A percentile compares a stretch with the other conserved stretches of the same genome.
These are phyloP conservation scores for Microtus oregoni DNA, from an alignment of 2,113 vertebrate genomes.

Conservation along the genomic window DNA sequence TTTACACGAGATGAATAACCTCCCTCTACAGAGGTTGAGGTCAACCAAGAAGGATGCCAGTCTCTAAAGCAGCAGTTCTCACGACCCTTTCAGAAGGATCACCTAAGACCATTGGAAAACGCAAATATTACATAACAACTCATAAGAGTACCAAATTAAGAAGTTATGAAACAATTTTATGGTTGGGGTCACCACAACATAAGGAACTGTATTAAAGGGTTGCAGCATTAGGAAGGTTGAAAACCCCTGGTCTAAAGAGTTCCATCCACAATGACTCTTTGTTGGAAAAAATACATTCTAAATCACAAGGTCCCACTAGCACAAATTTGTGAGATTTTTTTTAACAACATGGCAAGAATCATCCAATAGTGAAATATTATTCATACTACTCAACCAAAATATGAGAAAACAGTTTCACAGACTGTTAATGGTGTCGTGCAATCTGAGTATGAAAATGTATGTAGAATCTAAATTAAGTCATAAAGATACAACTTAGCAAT, in stretches of 20 bases:
- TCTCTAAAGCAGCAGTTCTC: neutral
- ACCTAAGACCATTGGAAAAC: neutral
- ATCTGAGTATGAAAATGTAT: neutral
- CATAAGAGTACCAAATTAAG: neutral
- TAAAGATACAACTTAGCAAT: neutral
- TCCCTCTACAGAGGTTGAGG: neutral
- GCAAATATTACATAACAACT: neutral
- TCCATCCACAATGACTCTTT: neutral
- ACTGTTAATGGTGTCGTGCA: neutral
- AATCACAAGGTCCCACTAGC: neutral
- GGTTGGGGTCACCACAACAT: too few species aligned
- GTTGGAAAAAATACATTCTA: neutral
- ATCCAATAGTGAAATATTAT: neutral
- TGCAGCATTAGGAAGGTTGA: neutral
- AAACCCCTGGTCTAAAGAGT: neutral
- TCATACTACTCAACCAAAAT: conserved; percentile 8
- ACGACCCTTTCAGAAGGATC: neutral
- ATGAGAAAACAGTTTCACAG: neutral
- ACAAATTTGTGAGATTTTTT: neutral
- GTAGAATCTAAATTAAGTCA: neutral
- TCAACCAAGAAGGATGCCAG: neutral
- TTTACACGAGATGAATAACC: neutral
- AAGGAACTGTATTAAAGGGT: neutral
- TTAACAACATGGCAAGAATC: neutral
- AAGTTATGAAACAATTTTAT: neutral